Evolutionary conservation across 2,113 vertebrate genomes (phyloP).

Genomic region (Copsychus sechellarum): DNA sequence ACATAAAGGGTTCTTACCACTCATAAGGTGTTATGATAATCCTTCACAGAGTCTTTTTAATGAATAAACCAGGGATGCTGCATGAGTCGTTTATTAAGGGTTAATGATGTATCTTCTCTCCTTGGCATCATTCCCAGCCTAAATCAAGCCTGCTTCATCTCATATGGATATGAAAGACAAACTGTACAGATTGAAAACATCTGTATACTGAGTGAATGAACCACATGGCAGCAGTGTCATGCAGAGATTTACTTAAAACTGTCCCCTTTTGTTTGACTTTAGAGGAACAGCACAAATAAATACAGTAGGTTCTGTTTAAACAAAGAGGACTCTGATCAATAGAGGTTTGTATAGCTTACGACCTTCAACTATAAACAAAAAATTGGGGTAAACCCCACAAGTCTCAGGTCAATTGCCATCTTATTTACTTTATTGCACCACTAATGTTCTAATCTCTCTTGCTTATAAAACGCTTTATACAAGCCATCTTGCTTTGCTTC

Average conservation of each 20-base stretch:
- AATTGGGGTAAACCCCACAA: slow-evolving; percentile 75
- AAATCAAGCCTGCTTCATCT: slow-evolving; percentile 83
- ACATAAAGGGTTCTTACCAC: slow-evolving; percentile 1
- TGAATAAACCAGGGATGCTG: slow-evolving; percentile 32
- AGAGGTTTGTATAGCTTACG: slow-evolving; percentile 79
- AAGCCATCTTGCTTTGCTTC: slow-evolving; percentile 12
- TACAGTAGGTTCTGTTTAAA: slow-evolving; percentile 82
- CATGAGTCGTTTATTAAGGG: slow-evolving; percentile 70
- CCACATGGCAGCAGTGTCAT: slow-evolving; percentile 75
- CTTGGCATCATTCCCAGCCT: slow-evolving; percentile 84
- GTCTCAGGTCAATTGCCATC: slow-evolving; percentile 75
- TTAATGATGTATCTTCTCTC: slow-evolving; percentile 79
- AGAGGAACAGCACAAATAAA: slow-evolving; percentile 76
- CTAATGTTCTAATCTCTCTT: slow-evolving; percentile 72
- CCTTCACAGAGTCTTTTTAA: slow-evolving; percentile 29
- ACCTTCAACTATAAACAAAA: slow-evolving; percentile 79
- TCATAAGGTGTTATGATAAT: slow-evolving; percentile 26
- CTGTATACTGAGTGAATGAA: slow-evolving; percentile 77
- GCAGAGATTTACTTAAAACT: slow-evolving; percentile 71
- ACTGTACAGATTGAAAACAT: slow-evolving; percentile 87
- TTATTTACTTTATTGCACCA: slow-evolving; percentile 74
- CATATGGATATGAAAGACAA: slow-evolving; percentile 81
- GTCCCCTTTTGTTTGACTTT: slow-evolving; percentile 80
- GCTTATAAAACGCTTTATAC: slow-evolving; percentile 56
- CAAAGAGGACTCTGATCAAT: slow-evolving; percentile 79